Evolutionary conservation across 1,140 invertebrate genomes (phyloP).

Genomic region (Leptopilina boulardi): DNA sequence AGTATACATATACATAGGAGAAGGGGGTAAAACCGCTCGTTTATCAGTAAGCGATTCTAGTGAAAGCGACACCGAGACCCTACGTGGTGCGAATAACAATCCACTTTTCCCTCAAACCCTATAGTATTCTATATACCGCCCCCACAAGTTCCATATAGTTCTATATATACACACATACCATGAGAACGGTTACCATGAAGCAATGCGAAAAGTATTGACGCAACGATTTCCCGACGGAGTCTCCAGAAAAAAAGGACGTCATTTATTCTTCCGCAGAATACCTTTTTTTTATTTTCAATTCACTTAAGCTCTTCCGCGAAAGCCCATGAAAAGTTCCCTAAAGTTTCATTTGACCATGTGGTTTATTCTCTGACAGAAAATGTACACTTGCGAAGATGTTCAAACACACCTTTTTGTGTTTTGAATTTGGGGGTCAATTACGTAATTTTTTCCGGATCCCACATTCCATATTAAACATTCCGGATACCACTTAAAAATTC

Average conservation of each 20-base stretch:
- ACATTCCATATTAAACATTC: no score
- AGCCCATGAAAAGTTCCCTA: background rate
- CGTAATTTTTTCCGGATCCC: no score
- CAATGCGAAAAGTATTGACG: slow-evolving; percentile 64
- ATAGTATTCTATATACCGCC: background rate
- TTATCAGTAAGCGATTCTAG: slow-evolving; percentile 75
- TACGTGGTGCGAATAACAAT: slow-evolving; percentile 74
- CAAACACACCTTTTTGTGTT: no score
- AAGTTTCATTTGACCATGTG: background rate
- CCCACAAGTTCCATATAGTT: no score
- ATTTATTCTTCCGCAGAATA: slow-evolving; percentile 55
- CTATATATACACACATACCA: slow-evolving; percentile 37
- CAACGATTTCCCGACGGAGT: slow-evolving; percentile 31
- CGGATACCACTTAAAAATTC: no score
- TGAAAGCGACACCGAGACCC: slow-evolving; percentile 74
- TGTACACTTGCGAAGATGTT: no score
- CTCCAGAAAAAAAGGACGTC: slow-evolving; percentile 52
- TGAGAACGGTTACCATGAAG: slow-evolving; percentile 39
- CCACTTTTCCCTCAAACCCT: slow-evolving; percentile 32
- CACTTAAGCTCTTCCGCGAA: slow-evolving; percentile 55
- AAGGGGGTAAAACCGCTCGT: slow-evolving; percentile 71
- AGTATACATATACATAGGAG: no score
- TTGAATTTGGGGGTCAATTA: no score
- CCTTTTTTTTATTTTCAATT: slow-evolving; percentile 69
- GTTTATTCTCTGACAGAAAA: no score